Evolutionary conservation across 1,140 invertebrate genomes (phyloP).

Genomic region (Drosophila albomicans): DNA sequence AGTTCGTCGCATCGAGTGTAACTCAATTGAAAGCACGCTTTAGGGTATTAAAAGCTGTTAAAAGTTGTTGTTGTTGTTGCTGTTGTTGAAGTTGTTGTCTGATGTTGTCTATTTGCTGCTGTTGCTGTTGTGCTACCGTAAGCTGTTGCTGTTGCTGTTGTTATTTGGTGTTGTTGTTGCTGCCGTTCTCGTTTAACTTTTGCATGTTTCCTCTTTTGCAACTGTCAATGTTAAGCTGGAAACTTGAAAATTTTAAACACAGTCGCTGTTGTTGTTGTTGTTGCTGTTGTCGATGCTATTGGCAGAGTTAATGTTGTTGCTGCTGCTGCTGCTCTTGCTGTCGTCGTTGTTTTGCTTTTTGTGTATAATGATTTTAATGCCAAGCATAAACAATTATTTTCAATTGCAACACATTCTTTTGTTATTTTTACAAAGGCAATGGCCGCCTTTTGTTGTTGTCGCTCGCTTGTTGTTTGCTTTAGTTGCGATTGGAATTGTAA

Average conservation of each 20-base stretch:
- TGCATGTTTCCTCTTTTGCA: slow-evolving; percentile 71
- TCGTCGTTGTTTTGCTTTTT: slow-evolving; percentile 56
- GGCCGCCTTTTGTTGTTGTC: slow-evolving; percentile 44
- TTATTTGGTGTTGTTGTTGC: slow-evolving; percentile 17
- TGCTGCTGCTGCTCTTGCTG: slow-evolving; percentile 12
- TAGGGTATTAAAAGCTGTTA: slow-evolving; percentile 35
- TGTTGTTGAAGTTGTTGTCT: neutral
- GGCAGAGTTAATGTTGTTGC: slow-evolving; percentile 2
- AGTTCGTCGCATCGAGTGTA: neutral
- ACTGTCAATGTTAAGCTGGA: slow-evolving; percentile 76
- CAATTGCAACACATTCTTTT: slow-evolving; percentile 80
- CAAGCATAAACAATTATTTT: slow-evolving; percentile 81
- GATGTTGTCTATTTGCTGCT: slow-evolving; percentile 13
- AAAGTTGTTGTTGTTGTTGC: slow-evolving; percentile 12
- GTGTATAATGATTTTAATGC: slow-evolving; percentile 81
- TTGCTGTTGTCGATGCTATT: slow-evolving; percentile 16
- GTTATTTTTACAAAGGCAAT: slow-evolving; percentile 63
- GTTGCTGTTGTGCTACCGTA: slow-evolving; percentile 52
- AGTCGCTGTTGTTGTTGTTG: slow-evolving; percentile 25
- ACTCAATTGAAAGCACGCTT: slow-evolving; percentile 4
- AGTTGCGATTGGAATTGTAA: slow-evolving; percentile 70
- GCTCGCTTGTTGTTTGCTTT: slow-evolving; percentile 41
- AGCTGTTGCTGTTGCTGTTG: slow-evolving; percentile 38
- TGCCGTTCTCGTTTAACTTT: slow-evolving; percentile 62
- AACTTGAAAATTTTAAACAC: slow-evolving; percentile 61